These are phyloP conservation scores for Henricia sp. DNA, from an alignment of 53 echinoderm and acorn worm species.

Conservation along the genomic window DNA sequence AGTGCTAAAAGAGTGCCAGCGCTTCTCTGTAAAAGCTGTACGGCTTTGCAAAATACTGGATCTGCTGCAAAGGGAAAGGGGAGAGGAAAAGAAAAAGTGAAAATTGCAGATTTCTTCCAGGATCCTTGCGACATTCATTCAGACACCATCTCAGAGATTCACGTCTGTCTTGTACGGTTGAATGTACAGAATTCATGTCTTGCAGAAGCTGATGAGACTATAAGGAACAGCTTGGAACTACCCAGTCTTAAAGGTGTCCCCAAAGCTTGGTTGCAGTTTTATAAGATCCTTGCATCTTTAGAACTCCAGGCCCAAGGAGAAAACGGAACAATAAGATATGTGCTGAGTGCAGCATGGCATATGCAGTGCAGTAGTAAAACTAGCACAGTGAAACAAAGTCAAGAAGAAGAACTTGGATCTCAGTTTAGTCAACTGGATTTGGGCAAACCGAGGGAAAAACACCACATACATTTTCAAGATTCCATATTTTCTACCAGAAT, in stretches of 20 bases:
- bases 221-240: not conserved
- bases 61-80: not conserved
- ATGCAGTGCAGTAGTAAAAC: slow-evolving; percentile 17
- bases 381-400: not conserved
- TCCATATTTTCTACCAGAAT: slow-evolving; percentile 35
- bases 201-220: not conserved
- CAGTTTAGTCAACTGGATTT: slow-evolving; percentile 47
- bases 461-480: slow-evolving; percentile 28
- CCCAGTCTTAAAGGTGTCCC: not conserved
- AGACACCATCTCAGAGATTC: not conserved
- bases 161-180: slow-evolving; percentile 13
- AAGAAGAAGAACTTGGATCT: slow-evolving; percentile 17
- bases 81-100: not conserved
- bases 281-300: slow-evolving; percentile 11
- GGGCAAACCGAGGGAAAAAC: slow-evolving; percentile 5
- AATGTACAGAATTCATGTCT: slow-evolving; percentile 5
- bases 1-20: slow-evolving; percentile 5
- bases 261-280: slow-evolving; percentile 30
- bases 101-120: not conserved
- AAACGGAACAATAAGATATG: not conserved
- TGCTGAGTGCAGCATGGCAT: slow-evolving; percentile 30
- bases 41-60: not conserved
- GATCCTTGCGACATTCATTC: not conserved
- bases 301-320: slow-evolving; percentile 6
- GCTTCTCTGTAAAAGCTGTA: slow-evolving; percentile 29